Conservation (phyloP, 2,113 vertebrate species). For the Elaphurus davidianus region DNA sequence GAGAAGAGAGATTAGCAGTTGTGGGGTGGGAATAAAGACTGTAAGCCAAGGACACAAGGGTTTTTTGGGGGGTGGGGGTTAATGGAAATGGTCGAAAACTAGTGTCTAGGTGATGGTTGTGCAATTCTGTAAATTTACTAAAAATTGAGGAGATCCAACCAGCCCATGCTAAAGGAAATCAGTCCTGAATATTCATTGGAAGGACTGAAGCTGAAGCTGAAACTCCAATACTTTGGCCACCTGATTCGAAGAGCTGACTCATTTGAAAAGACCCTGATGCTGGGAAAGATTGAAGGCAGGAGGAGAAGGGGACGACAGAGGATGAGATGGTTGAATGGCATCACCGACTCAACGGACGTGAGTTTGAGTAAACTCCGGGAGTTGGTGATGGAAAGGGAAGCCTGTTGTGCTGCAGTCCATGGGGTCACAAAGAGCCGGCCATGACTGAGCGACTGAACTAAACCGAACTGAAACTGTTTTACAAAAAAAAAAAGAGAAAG, state of each 20-base stretch:
- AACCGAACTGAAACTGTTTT: not conserved
- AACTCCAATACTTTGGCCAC: not conserved
- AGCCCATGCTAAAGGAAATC: not conserved
- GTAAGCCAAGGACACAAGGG: not conserved
- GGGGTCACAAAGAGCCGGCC: accelerated
- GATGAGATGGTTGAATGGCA: not conserved
- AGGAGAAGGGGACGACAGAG: not conserved
- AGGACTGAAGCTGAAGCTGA: not conserved
- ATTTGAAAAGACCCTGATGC: not conserved
- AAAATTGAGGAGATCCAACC: not conserved
- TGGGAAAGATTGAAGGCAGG: accelerated
- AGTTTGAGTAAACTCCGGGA: not conserved
- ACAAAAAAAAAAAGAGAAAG: not conserved
- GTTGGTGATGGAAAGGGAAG: not conserved
- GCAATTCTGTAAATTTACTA: not conserved
- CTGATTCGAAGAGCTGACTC: not conserved
- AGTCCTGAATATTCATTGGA: not conserved
- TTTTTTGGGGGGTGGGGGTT: accelerated
- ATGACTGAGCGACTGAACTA: not conserved
- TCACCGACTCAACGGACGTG: accelerated
- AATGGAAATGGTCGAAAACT: not conserved
- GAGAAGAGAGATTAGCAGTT: too few relatives aligned
- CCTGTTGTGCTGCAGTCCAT: not conserved
- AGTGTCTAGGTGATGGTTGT: not conserved
- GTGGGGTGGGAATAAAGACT: not conserved